Base-by-base conservation (phyloP, 2,113 vertebrate species). In the Malurus elegans region DNA sequence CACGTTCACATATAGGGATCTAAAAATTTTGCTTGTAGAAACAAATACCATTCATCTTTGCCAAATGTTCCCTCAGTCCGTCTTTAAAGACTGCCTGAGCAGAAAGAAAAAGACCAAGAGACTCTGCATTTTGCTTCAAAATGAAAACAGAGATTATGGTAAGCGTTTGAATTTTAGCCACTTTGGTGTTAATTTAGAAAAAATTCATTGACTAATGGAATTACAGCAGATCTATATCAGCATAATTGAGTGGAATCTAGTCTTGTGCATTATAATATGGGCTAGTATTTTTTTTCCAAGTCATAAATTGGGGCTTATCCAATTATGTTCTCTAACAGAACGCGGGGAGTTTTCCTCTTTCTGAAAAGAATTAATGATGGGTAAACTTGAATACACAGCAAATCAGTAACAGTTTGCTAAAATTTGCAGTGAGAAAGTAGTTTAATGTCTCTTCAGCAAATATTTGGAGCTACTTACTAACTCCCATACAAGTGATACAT, bases 141-240 rank as follows among this genome's bases (percentile, higher is more conserved):
- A 85, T 79, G 53, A 78, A 76, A 70, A 66, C 13, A 48, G 50
- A 90, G 87, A 79, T 85, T 57, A 79, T 0, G 0, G 34, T 28
- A 74, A 86, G 18, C 66, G 64, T 79, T 92, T 94, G 38, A 57
- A 90, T 92, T 81, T 90, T 51, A 66, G 60, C 42, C 78, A 69
- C 21, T 95, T 82, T 18, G 29, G 18, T 62, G 82, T 94, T 82
- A 93, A 75, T 86, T 57, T 86, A 58, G 66, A 95, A 88, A 92
- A 79, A 70, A 20, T 36, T 93, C 23, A 60, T 28, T 88, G 61
- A 54, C 45, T 96, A 86, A 79, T 62, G 58, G 60, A 94, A 92
- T 97, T 93, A 64, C 16, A 65, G 45, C 62, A 62, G 51, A 86
- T 92, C 67, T 86, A 8, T 75, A 89, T 73, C 80, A 82, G 42